These are phyloP conservation scores for Tor tambroides DNA, from an alignment of 2,113 vertebrate species.

Conservation along the genomic window DNA sequence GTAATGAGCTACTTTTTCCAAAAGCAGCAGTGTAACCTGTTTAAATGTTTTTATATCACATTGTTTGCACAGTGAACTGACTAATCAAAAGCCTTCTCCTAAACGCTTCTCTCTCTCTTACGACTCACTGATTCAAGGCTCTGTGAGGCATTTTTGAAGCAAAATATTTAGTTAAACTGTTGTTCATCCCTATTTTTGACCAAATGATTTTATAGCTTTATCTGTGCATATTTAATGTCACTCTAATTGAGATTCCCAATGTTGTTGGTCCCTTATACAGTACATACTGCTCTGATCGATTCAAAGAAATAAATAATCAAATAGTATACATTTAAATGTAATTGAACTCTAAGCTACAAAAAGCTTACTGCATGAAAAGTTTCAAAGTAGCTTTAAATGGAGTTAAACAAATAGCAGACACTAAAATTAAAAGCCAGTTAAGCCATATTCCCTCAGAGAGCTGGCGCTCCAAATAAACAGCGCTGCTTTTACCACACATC, in stretches of 20 bases:
- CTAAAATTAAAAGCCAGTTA: conserved; percentile 38
- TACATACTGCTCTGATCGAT: not conserved
- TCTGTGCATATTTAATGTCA: not conserved
- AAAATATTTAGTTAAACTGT: not conserved
- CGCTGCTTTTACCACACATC: conserved; percentile 9
- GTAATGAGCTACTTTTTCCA: conserved; percentile 3
- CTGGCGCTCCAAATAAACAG: conserved; percentile 16
- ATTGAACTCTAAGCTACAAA: not conserved
- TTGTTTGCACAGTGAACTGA: not conserved
- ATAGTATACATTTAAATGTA: not conserved
- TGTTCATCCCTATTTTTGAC: not conserved
- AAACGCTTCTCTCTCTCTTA: not conserved
- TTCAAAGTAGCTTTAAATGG: conserved; percentile 15
- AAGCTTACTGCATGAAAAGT: conserved; percentile 1
- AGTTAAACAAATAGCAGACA: conserved; percentile 17
- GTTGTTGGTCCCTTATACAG: not conserved
- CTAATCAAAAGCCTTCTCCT: not conserved
- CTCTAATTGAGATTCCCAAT: not conserved
- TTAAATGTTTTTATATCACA: not conserved
- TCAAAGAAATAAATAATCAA: not conserved
- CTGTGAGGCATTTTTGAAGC: not conserved
- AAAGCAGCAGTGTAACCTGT: not conserved
- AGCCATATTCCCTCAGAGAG: not conserved
- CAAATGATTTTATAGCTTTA: not conserved
- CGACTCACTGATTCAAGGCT: not conserved